phyloP scores from a whole-genome alignment of 2,113 vertebrate genomes.

The Brachypodius melanocephalos region DNA sequence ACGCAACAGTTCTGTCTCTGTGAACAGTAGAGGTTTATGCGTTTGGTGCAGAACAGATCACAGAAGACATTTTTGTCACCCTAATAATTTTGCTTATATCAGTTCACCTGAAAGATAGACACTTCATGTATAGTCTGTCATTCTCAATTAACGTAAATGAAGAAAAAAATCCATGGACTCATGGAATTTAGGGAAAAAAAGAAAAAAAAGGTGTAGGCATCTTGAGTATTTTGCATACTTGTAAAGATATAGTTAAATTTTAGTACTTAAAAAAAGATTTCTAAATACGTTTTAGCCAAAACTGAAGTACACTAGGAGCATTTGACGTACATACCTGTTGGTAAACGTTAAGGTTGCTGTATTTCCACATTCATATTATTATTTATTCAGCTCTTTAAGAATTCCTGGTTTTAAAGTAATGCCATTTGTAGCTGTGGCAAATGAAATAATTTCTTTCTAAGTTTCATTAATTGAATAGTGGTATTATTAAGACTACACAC shows the following conservation, averaged over 20 bases:
- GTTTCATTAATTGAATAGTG: background rate
- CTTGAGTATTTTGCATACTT: background rate
- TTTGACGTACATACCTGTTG: accelerated
- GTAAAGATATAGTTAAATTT: background rate
- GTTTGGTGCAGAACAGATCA: background rate
- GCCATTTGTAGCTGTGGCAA: background rate
- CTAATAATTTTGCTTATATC: background rate
- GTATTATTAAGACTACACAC: background rate
- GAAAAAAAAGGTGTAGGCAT: background rate
- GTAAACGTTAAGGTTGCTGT: background rate
- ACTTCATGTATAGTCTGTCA: background rate
- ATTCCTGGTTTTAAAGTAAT: background rate
- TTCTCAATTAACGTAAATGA: background rate
- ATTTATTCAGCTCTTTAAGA: background rate
- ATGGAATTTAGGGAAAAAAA: background rate
- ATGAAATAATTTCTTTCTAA: background rate
- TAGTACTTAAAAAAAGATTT: background rate
- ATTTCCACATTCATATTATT: background rate
- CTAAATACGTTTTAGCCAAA: background rate
- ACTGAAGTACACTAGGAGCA: background rate
- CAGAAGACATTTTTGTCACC: background rate
- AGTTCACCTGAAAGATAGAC: background rate
- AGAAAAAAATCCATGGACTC: background rate
- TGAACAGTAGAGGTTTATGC: background rate
- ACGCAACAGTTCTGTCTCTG: background rate